Conservation (phyloP, 2,888 invertebrate genomes). For the Ophion ventricosus region DNA sequence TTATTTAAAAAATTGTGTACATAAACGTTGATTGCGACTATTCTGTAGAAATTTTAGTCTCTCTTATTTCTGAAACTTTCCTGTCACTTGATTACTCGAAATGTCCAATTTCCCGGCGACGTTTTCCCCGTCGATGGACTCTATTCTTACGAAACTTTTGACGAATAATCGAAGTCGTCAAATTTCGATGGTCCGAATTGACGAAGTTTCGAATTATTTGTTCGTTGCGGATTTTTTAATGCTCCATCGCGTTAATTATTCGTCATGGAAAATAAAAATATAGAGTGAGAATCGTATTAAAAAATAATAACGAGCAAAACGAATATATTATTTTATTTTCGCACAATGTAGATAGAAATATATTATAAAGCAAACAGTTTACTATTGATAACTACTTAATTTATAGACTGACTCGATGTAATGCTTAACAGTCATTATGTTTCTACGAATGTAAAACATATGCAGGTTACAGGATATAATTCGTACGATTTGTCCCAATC, state of each 20-base stretch:
- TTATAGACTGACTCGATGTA: slow-evolving; percentile 67
- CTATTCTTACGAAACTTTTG: too few species aligned
- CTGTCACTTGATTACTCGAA: too few species aligned
- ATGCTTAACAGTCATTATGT: slow-evolving; percentile 74
- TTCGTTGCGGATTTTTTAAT: too few species aligned
- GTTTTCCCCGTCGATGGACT: neutral
- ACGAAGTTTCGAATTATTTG: too few species aligned
- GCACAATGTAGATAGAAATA: slow-evolving; percentile 79
- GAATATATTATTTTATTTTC: slow-evolving; percentile 78
- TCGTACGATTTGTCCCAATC: slow-evolving; percentile 26
- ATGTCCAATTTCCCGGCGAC: neutral
- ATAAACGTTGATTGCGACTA: slow-evolving; percentile 26
- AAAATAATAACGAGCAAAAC: slow-evolving; percentile 65
- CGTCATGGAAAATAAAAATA: neutral
- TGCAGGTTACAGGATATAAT: slow-evolving; percentile 58
- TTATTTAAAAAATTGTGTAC: slow-evolving; percentile 41
- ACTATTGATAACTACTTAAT: slow-evolving; percentile 73
- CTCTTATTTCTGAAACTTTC: too few species aligned
- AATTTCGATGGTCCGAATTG: too few species aligned
- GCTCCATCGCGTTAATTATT: too few species aligned
- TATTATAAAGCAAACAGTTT: slow-evolving; percentile 76
- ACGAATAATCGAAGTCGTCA: too few species aligned
- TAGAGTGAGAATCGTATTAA: slow-evolving; percentile 16
- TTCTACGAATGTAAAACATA: slow-evolving; percentile 69
- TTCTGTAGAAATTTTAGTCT: neutral